These are phyloP conservation scores for Chesias legatella DNA, from an alignment of 2,888 invertebrate species.

Conservation along the genomic window DNA sequence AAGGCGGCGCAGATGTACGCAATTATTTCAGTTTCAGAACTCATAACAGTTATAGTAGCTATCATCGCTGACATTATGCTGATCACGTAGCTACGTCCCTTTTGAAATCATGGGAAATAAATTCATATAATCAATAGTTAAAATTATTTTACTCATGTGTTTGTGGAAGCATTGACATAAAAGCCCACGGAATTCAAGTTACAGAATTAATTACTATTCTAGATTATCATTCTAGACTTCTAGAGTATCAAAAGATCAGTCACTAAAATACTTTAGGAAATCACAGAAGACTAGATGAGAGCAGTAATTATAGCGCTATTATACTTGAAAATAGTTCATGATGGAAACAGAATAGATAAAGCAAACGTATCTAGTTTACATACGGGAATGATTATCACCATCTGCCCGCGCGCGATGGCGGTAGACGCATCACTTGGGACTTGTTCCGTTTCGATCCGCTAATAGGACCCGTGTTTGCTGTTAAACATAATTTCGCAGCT, in stretches of 20 bases:
- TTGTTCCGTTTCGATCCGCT: conserved; percentile 42
- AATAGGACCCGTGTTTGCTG: conserved; percentile 8
- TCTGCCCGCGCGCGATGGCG: conserved; percentile 21
- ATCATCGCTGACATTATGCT: conserved; percentile 62
- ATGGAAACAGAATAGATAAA: no score
- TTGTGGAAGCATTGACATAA: no score
- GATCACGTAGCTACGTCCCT: conserved; percentile 49
- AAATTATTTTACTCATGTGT: no score
- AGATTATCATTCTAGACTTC: no score
- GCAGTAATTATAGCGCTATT: no score
- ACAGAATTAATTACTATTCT: no score
- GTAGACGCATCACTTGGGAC: conserved; percentile 42
- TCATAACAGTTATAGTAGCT: conserved; percentile 66
- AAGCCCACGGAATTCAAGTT: no score
- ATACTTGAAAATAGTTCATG: no score
- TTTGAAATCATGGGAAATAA: conserved; percentile 17
- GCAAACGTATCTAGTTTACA: conserved; percentile 37
- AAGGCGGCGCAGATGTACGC: conserved; percentile 50
- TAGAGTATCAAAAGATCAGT: no score
- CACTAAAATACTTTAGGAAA: no score
- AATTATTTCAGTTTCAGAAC: conserved; percentile 46
- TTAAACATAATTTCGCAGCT: conserved; percentile 5
- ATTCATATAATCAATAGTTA: no score
- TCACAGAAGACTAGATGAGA: no score
- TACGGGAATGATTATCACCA: conserved; percentile 53